Conservation (phyloP, 2,888 invertebrate species). For the Lapara coniferarum region DNA sequence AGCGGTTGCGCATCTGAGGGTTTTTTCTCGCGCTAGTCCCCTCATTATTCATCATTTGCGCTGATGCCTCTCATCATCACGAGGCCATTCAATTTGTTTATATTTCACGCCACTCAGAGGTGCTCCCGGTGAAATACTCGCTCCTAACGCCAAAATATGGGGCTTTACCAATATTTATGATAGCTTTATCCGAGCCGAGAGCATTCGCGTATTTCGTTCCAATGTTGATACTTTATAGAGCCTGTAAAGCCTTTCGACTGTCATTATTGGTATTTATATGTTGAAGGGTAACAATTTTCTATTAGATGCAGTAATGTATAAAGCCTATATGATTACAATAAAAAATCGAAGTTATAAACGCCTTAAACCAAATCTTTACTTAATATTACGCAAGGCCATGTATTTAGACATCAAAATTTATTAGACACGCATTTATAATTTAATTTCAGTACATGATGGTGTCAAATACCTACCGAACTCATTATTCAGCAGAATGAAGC, state of each 20-base stretch:
- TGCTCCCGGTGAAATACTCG: conserved; percentile 68
- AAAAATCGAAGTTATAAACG: too few relatives aligned
- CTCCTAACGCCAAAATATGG: conserved; percentile 78
- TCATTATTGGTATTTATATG: conserved; percentile 48
- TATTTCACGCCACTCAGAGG: conserved; percentile 80
- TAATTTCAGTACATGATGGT: too few relatives aligned
- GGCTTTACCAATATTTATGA: conserved; percentile 77
- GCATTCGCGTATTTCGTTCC: conserved; percentile 53
- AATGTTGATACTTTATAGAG: conserved; percentile 62
- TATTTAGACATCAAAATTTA: too few relatives aligned
- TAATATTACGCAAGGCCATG: not conserved
- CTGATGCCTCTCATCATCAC: conserved; percentile 71
- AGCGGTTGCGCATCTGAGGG: conserved; percentile 13
- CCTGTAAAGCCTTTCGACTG: conserved; percentile 52
- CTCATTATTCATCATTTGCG: conserved; percentile 79
- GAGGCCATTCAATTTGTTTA: conserved; percentile 81
- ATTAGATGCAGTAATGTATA: conserved; percentile 29
- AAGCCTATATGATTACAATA: not conserved
- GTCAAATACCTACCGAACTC: too few relatives aligned
- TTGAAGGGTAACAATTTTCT: conserved; percentile 37
- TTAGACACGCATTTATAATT: too few relatives aligned
- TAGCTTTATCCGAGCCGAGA: conserved; percentile 62
- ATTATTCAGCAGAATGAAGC: too few relatives aligned
- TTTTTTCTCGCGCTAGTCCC: conserved; percentile 19
- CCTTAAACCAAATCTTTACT: not conserved